A percentile compares a stretch with the other conserved stretches of the same genome.
Evolutionary conservation across 2,888 invertebrate genomes (phyloP).

Genomic region (Metopia argyrocephala): DNA sequence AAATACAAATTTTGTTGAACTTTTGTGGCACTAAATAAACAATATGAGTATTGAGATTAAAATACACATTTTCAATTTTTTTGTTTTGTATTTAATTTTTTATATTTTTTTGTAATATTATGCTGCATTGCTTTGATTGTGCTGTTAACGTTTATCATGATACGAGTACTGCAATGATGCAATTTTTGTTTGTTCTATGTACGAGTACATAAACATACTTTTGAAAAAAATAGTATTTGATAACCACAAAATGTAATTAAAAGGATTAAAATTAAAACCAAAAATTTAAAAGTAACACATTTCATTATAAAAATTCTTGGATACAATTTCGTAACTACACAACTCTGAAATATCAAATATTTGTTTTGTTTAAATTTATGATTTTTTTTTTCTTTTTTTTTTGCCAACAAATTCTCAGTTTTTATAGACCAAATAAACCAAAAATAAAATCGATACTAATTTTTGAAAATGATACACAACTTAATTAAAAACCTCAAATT

Average conservation of each 20-base stretch:
- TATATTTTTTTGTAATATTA: too few relatives aligned
- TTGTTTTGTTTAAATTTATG: neutral
- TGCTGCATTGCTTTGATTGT: neutral
- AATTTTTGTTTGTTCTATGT: neutral
- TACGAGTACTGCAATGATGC: neutral
- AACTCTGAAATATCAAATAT: neutral
- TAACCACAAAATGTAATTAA: conserved; percentile 59
- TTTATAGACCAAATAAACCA: conserved; percentile 11
- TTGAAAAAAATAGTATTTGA: conserved; percentile 39
- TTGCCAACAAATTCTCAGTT: neutral
- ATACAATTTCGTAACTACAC: neutral
- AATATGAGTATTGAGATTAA: too few relatives aligned
- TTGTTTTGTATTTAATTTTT: too few relatives aligned
- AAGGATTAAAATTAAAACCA: conserved; percentile 47
- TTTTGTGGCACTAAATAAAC: too few relatives aligned
- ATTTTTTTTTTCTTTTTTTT: neutral
- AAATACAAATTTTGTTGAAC: too few relatives aligned
- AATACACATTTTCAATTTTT: too few relatives aligned
- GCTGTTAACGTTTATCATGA: neutral
- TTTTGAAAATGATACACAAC: conserved; percentile 32
- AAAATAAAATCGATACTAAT: conserved; percentile 50
- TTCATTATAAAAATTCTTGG: conserved; percentile 34
- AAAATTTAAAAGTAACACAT: conserved; percentile 48
- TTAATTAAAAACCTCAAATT: conserved; percentile 48
- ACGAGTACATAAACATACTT: too few relatives aligned